Evolutionary conservation across 2,888 invertebrate genomes (phyloP), one percentile per base, ranked within the genome.

Genomic region (Craniophora ligustri): DNA sequence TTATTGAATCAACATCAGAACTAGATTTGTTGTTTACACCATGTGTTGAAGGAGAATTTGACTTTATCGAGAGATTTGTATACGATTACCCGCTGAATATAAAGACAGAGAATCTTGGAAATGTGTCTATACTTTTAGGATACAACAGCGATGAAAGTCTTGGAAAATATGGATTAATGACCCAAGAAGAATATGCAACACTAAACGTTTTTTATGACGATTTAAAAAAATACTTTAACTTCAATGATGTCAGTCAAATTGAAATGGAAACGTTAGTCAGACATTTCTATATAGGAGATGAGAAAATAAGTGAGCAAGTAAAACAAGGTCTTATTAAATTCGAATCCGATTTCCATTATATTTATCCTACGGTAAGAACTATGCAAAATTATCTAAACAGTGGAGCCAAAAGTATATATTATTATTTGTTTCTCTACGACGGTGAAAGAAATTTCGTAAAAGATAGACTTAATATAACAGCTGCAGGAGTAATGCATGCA

Each of bases 251-350:
- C 10, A 51, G 75, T 19, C 58, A 73, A 11, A 28, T 13, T 40
- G 67, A 72, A 50, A 78, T 72, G 67, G 76, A 76, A 58, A 40
- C 73, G 63, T 34, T 82, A 14, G 57, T 84, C 3, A 65, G 78
- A 50, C 76, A 82, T 42, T 88, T 86, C 49, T 88, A 88, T 18
- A 78, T 86, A 4, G 87, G 87, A 0, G 87, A 85, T 14, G 55
- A 68, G 42, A 42, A 26, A 6, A 39, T 68, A 5, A 63, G 48
- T 42, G 67, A 78, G 50, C 59, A 63, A 2, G 56, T 83, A 4
- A 78, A 59, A 41, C 48, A 68, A 7, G 48, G 65, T 3, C 16
- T 87, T 0, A 71, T 64, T 0, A 67, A 79, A n/a, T 87, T 84
- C 14, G 28, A 48, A 28, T 83, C 88, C 0, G 88, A 88, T 65